Base-by-base conservation (phyloP, 2,113 vertebrate species). In the Monopterus albus region DNA sequence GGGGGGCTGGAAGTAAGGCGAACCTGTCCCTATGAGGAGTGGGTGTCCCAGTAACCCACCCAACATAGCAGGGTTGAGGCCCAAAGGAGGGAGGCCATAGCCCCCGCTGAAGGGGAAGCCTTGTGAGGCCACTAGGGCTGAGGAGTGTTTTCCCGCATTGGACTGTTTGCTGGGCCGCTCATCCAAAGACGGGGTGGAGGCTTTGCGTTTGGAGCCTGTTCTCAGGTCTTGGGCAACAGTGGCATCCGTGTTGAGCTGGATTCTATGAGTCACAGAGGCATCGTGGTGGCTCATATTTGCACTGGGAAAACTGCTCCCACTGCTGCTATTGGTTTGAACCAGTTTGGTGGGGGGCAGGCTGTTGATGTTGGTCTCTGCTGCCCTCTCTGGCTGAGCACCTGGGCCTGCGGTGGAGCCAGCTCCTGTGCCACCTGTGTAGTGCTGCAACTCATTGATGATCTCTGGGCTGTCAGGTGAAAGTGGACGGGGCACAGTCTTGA, bases 401-500 rank as follows among this genome's bases (percentile, higher is more conserved):
- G 63, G 13, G 1, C 18, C 53, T 15, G 51, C 11, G 1, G 73
- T 66, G 15, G 91, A 84, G 46, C 90, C 90, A 4, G 93, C 88
- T 0, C 90, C 94, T 0, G 93, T 87, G 0, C 90, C 90, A 31
- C 92, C 90, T 0, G 95, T 90, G 4, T 96, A 97, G 87, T 94
- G 93, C 91, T 96, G 96, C 89, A 98, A 86, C 92, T 98, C 96
- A 0, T 91, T 95, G 85, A 97, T 91, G 89, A 98, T 97, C 88
- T 96, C 96, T 0, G 96, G 96, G 87, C 95, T 94, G 92, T 97
- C 96, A 0, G 96, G 95, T 35, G 96, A 97, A 57, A 97, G 85
- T 4, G 96, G 95, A 72, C 94, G 93, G 62, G 95, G 90, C 72
- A 94, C 76, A 49, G 92, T 80, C 61, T 96, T 94, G 0, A 93